Evolutionary conservation across 2,113 vertebrate species (phyloP).

Genomic region (Pungitius pungitius): DNA sequence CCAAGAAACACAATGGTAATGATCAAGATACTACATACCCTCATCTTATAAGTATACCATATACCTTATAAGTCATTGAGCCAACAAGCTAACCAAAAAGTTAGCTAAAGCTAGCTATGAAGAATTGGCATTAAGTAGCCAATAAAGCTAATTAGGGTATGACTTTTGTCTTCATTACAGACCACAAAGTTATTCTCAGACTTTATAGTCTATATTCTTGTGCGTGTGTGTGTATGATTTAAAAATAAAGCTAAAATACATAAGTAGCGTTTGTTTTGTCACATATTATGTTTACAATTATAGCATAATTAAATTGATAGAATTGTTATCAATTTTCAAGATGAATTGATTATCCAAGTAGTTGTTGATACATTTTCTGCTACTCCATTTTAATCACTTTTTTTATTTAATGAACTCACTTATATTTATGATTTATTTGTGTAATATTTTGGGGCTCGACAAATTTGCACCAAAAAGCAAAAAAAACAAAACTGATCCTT

Average conservation of each 20-base stretch:
- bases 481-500: not conserved
- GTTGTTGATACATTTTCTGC: not conserved
- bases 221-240: not conserved
- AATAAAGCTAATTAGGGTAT: not conserved
- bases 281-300: not conserved
- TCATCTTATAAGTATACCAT: not conserved
- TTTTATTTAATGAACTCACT: not conserved
- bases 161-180: not conserved
- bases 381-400: not conserved
- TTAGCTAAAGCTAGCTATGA: not conserved
- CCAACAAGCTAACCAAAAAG: not conserved
- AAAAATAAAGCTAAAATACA: not conserved
- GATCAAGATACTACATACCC: not conserved
- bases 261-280: not conserved
- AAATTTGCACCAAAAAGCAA: constrained; percentile 13
- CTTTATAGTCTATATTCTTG: not conserved
- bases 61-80: not conserved
- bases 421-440: not conserved
- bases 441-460: constrained; percentile 19
- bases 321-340: not conserved
- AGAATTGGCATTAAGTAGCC: not conserved
- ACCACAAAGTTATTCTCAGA: not conserved
- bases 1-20: not conserved
- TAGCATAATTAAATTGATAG: not conserved
- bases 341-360: not conserved